Evolutionary conservation across 2,113 vertebrate species (phyloP), one percentile per base, ranked within the genome.

Genomic region (Columba janthina): DNA sequence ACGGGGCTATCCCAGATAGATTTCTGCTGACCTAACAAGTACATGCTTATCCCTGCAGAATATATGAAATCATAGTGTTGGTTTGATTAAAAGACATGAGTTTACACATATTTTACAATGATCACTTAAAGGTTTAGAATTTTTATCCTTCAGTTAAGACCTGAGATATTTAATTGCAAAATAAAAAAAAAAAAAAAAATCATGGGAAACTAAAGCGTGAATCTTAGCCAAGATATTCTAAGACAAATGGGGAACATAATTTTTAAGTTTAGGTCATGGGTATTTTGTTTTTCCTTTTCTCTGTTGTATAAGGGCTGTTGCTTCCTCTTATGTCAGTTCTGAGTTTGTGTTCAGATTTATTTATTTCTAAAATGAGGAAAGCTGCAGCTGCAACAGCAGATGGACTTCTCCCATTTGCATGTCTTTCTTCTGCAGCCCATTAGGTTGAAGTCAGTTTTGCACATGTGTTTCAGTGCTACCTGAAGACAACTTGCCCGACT

Each of bases 371-470:
- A 95, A 86, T 66, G 64, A 22, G 26, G 31, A 67, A 90, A 89
- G 77, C 51, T 95, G 84, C 88, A 97, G 91, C 89, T 96, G 94
- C 78, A 93, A 62, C 28, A 95, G 91, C 97, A 96, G 95, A 95
- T 89, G 93, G 88, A 88, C 64, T 87, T 85, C 36, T 90, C 44
- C 74, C 60, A 96, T 71, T 89, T 85, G 76, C 11, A 3, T 82
- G 82, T 93, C 46, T 87, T 85, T 85, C 77, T 95, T 94, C 83
- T 77, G 77, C 70, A 89, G 93, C 51, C 79, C 85, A 88, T 95
- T 92, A 90, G 70, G 60, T 31, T 89, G 79, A 77, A 97, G 85
- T 80, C 73, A 90, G 17, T 93, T 96, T 94, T 77, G 66, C 34
- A 76, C 60, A 69, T 74, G 74, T 73, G 51, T 76, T 92, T 89